Evolutionary conservation across 1,140 invertebrate genomes (phyloP), one percentile per base, ranked within the genome.

Genomic region (Bombus waltoni): DNA sequence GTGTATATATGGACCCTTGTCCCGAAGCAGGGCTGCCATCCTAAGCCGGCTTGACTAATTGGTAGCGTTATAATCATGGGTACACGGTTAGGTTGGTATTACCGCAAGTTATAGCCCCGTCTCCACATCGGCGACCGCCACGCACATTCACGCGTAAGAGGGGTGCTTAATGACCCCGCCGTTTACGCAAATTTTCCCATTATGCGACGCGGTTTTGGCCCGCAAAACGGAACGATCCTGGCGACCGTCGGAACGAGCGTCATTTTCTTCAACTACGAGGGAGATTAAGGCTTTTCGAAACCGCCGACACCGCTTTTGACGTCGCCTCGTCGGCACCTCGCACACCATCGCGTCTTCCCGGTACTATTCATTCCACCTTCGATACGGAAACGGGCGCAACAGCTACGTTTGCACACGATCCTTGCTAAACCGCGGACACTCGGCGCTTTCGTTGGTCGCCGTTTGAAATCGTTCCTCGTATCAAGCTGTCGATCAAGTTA

Each of bases 131-230:
- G 86, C 88, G 80, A 89, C 90, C 88, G 76, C 88, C 88, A 91
- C 90, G 90, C 92, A 91, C 91, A 93, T 88, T 91, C 90, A 86
- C 91, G 88, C 89, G 87, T 91, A 86, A 92, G 86, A 81, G 87
- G 87, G 86, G 83, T 93, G 93, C 93, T 94, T 95, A 95, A 95
- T 95, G 94, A 94, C 94, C 93, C 92, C 91, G 92, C 92, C 94
- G 94, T 95, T 95, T 95, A 95, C 94, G 95, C 94, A 95, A 95
- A 95, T 95, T 95, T 95, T 95, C 93, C 95, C 93, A 95, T 95
- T 95, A 95, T 93, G 92, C 93, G 89, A 93, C 94, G 94, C 91
- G 94, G 92, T 95, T 95, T 95, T 93, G 93, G 89, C 75, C 89
- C 92, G 89, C 89, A 93, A 86, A 93, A 94, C 93, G 92, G 94